phyloP scores from a whole-genome alignment of 2,888 invertebrate genomes.

The Frankliniella intonsa region DNA sequence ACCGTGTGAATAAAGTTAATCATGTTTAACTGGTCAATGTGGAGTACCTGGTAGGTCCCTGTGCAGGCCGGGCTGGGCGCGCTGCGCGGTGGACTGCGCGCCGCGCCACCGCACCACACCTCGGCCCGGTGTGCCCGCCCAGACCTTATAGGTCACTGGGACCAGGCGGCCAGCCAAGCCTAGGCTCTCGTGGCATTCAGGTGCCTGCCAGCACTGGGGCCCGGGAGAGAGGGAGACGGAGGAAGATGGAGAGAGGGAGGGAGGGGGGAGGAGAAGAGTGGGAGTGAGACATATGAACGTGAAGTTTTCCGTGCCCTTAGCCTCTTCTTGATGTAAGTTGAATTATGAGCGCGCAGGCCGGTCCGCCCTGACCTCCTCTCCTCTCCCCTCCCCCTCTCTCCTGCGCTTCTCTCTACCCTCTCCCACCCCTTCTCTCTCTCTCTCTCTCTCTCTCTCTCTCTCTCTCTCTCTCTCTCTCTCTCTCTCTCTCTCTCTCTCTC shows the following conservation, averaged over 20 bases:
- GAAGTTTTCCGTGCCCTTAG: background rate
- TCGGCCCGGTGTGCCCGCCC: background rate
- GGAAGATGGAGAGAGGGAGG: background rate
- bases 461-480: too few relatives aligned
- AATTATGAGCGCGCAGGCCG: background rate
- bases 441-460: too few relatives aligned
- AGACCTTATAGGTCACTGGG: slow-evolving; percentile 9
- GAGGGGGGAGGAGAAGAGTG: background rate
- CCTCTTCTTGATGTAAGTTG: background rate
- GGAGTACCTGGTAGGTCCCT: too few relatives aligned
- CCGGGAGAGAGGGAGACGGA: background rate
- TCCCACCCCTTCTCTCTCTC: too few relatives aligned
- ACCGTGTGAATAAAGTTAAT: too few relatives aligned
- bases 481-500: too few relatives aligned
- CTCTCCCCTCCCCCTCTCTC: too few relatives aligned
- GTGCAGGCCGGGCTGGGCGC: too few relatives aligned
- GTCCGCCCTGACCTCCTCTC: too few relatives aligned
- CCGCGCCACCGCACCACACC: background rate
- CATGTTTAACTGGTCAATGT: too few relatives aligned
- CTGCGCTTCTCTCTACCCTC: too few relatives aligned
- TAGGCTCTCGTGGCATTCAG: background rate
- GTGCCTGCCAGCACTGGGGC: background rate
- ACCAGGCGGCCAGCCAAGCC: slow-evolving; percentile 1
- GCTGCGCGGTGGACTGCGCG: background rate
- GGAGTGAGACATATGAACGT: too few relatives aligned